Evolutionary conservation across 2,888 invertebrate species (phyloP).

Genomic region (Prosopocoilus inquinatus): DNA sequence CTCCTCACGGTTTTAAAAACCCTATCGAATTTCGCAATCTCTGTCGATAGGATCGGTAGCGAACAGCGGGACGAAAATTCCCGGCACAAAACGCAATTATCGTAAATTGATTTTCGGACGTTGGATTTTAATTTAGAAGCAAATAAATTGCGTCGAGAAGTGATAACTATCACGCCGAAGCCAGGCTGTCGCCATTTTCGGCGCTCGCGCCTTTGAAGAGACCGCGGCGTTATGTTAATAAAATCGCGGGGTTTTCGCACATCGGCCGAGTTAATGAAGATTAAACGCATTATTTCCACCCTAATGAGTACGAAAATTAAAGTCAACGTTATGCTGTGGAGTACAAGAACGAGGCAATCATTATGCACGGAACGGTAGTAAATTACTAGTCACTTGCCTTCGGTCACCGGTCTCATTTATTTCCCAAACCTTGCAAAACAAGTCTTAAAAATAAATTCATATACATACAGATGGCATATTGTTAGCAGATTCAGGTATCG

Average conservation of each 20-base stretch:
- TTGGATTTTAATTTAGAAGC: conserved; percentile 42
- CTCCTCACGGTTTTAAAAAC: not conserved
- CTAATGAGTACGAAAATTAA: conserved; percentile 15
- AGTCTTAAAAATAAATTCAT: no score
- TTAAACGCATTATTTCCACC: conserved; percentile 12
- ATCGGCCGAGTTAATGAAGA: conserved; percentile 12
- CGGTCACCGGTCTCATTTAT: no score
- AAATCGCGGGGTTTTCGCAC: conserved; percentile 15
- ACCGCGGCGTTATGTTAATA: conserved; percentile 11
- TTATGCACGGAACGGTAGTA: no score
- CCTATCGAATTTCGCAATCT: conserved; percentile 13
- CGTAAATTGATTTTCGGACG: conserved; percentile 46
- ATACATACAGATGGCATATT: no score
- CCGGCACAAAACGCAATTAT: conserved; percentile 37
- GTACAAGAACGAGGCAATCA: not conserved
- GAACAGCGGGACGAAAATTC: conserved; percentile 10
- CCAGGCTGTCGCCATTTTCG: conserved; percentile 1
- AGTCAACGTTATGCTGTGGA: not conserved
- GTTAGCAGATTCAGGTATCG: no score
- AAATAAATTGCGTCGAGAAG: conserved; percentile 37
- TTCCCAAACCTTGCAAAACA: no score
- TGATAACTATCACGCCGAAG: conserved; percentile 32
- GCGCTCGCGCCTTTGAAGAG: conserved; percentile 9
- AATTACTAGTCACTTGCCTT: no score
- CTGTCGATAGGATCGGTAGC: conserved; percentile 14